A percentile compares a stretch with the other conserved stretches of the same genome.
These are phyloP conservation scores for Telenomus remus DNA, from an alignment of 1,140 invertebrate species.

Conservation along the genomic window DNA sequence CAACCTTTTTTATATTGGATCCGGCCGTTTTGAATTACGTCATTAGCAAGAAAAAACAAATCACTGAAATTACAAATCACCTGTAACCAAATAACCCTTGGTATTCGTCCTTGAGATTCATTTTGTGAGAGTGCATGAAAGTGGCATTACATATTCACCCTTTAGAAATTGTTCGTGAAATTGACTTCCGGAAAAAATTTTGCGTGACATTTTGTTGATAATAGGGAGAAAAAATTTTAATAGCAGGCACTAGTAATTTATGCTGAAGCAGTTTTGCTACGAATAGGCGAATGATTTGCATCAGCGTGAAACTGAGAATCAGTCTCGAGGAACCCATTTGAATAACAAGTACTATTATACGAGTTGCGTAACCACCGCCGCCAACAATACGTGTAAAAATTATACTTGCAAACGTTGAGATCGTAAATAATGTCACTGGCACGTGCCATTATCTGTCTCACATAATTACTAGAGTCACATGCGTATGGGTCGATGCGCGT, in stretches of 20 bases:
- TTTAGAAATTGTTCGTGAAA: too few species aligned
- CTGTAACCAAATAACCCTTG: too few species aligned
- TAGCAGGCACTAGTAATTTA: conserved; percentile 33
- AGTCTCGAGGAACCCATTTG: conserved; percentile 62
- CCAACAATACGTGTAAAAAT: conserved; percentile 66
- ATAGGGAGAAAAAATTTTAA: conserved; percentile 25
- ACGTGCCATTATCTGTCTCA: conserved; percentile 66
- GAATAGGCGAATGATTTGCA: conserved; percentile 55
- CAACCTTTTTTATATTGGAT: conserved; percentile 33
- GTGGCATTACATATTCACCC: too few species aligned
- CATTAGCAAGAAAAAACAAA: conserved; percentile 4
- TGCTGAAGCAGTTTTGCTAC: conserved; percentile 36
- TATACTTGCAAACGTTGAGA: conserved; percentile 65
- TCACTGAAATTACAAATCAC: conserved; percentile 19
- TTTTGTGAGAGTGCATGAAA: too few species aligned
- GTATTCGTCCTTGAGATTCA: too few species aligned
- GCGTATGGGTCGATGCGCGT: conserved; percentile 17
- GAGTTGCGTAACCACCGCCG: conserved; percentile 56
- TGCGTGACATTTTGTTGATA: background rate
- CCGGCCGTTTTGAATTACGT: conserved; percentile 7
- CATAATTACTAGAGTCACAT: conserved; percentile 46
- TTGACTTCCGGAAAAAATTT: background rate
- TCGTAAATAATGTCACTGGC: conserved; percentile 66
- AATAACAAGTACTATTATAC: conserved; percentile 67
- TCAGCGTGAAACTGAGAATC: conserved; percentile 45